Conservation (phyloP, 1,140 invertebrate species). For the Drosophila leontia region DNA sequence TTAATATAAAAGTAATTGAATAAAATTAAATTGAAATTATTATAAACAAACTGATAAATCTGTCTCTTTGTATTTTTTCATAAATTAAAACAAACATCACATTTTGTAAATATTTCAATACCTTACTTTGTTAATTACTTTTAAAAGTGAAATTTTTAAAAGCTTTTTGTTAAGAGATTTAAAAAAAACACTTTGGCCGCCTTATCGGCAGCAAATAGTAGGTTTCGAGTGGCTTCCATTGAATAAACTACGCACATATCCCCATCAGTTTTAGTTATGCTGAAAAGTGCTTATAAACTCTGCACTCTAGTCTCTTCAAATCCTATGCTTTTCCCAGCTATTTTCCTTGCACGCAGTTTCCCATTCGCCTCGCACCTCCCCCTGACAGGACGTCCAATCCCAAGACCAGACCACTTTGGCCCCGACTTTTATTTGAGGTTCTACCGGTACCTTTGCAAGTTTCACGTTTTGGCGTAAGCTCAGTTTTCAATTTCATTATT, state of each 20-base stretch:
- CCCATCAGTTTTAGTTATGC: conserved; percentile 56
- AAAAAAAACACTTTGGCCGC: background rate
- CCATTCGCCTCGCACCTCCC: background rate
- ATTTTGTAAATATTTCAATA: too few species aligned
- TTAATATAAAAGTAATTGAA: too few species aligned
- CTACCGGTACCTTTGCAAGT: conserved; percentile 28
- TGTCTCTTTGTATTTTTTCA: too few species aligned
- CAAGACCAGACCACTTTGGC: conserved; percentile 50
- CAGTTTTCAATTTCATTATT: conserved; percentile 79
- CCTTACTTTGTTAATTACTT: too few species aligned
- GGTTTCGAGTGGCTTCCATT: background rate
- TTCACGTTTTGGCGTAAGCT: conserved; percentile 51
- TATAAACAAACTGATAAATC: too few species aligned
- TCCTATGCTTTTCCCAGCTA: conserved; percentile 34
- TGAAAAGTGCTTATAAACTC: conserved; percentile 67
- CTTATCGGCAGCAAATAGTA: background rate
- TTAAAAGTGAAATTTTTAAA: background rate
- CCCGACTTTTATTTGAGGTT: conserved; percentile 63
- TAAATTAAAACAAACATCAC: too few species aligned
- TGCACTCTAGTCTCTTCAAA: conserved; percentile 37
- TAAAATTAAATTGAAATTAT: too few species aligned
- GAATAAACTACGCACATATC: conserved; percentile 6
- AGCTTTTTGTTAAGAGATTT: background rate
- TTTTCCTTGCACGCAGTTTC: conserved; percentile 48
- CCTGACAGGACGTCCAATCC: conserved; percentile 9